A percentile compares a stretch with the other conserved stretches of the same genome.
Evolutionary conservation across 2,113 vertebrate species (phyloP).

Genomic region (Corythornis madagascariensis): DNA sequence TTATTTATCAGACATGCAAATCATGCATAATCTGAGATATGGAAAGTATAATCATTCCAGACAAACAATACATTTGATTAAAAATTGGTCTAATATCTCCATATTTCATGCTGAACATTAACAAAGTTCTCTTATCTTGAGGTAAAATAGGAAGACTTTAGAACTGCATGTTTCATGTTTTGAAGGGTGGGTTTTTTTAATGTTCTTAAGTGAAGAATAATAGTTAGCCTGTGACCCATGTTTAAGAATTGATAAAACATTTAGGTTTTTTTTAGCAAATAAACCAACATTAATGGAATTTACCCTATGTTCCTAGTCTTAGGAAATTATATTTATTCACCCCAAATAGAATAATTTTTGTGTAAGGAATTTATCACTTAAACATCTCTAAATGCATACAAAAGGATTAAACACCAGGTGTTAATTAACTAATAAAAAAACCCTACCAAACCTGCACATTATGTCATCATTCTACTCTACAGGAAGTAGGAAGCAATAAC

Average conservation of each 20-base stretch:
- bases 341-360: background rate
- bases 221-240: background rate
- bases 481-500: background rate
- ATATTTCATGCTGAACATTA: background rate
- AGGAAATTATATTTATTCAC: background rate
- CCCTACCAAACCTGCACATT: background rate
- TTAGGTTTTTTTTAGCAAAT: background rate
- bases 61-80: background rate
- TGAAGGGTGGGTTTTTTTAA: background rate
- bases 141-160: background rate
- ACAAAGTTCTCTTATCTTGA: background rate
- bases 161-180: background rate
- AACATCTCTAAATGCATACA: background rate
- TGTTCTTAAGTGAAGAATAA: background rate
- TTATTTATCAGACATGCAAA: conserved; percentile 39
- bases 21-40: background rate
- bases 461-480: background rate
- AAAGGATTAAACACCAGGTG: background rate
- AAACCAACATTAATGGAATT: background rate
- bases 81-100: background rate
- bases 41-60: background rate
- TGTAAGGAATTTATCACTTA: background rate
- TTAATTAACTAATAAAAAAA: background rate
- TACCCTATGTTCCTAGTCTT: accelerated
- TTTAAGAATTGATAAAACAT: background rate